Evolutionary conservation across 1,140 invertebrate species (phyloP).

Genomic region (Drosophila pruinosa): DNA sequence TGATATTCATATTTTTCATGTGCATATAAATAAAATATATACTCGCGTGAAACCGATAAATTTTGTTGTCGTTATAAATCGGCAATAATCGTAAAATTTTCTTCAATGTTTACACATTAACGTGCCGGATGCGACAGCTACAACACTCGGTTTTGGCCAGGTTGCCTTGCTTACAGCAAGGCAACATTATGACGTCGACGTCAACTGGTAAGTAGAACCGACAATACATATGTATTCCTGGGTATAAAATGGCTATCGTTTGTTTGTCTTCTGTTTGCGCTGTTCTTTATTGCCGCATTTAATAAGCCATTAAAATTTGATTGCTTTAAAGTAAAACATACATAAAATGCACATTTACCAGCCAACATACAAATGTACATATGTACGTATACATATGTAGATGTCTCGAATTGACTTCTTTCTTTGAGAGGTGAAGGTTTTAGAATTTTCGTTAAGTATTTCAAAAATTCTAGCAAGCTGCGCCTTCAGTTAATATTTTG

Average conservation of each 20-base stretch:
- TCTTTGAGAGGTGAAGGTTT: neutral
- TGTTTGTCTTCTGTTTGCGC: constrained; percentile 42
- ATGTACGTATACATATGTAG: constrained; percentile 29
- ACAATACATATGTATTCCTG: constrained; percentile 1
- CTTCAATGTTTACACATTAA: constrained; percentile 54
- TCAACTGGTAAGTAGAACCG: neutral
- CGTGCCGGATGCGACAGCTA: constrained; percentile 24
- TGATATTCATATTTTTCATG: neutral
- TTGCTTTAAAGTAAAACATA: constrained; percentile 52
- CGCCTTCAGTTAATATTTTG: neutral
- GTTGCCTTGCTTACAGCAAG: neutral
- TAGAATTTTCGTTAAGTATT: neutral
- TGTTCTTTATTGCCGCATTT: constrained; percentile 67
- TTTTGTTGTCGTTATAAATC: constrained; percentile 45
- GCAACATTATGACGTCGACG: neutral
- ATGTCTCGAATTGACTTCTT: neutral
- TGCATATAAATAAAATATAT: constrained; percentile 8
- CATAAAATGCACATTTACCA: constrained; percentile 61
- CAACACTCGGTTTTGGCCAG: constrained; percentile 4
- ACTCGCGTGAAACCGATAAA: constrained; percentile 26
- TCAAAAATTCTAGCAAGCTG: neutral
- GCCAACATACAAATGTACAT: neutral
- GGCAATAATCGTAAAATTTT: constrained; percentile 52
- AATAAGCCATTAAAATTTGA: constrained; percentile 78
- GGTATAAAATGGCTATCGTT: constrained; percentile 38